phyloP scores from a whole-genome alignment of 2,797 vertebrate genomes.

The Mionectes olivaceus region DNA sequence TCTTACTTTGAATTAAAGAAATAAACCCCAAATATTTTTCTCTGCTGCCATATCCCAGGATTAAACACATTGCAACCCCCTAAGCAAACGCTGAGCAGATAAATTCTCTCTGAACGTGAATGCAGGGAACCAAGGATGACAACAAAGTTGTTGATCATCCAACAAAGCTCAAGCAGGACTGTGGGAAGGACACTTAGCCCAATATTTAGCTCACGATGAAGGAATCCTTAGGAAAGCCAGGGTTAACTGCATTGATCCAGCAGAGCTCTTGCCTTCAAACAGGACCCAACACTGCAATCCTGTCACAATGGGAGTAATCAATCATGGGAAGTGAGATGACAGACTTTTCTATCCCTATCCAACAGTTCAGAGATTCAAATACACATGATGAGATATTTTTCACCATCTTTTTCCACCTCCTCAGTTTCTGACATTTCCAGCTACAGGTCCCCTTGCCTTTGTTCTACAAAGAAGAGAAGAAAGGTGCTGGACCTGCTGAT shows the following conservation, averaged over 20 bases:
- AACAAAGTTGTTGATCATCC: neutral
- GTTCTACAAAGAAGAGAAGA: neutral
- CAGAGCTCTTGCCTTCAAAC: neutral
- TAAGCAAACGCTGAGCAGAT: neutral
- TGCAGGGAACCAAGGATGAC: neutral
- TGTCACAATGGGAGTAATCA: neutral
- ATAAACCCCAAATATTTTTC: neutral
- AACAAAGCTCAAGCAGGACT: neutral
- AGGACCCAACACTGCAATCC: neutral
- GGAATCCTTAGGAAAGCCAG: neutral
- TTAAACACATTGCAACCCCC: neutral
- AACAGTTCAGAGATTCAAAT: neutral
- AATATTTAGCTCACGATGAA: neutral
- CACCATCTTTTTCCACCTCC: neutral
- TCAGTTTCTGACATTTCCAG: neutral
- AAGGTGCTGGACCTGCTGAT: neutral
- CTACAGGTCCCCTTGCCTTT: neutral
- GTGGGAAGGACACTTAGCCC: fast-evolving
- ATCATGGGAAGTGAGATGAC: neutral
- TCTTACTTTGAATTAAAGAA: neutral
- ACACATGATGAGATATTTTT: neutral
- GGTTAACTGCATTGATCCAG: neutral
- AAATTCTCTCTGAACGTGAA: neutral
- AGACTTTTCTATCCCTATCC: neutral
- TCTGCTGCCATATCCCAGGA: neutral